Conservation (phyloP, 1,140 invertebrate genomes). For the Thereuonema tuberculata region DNA sequence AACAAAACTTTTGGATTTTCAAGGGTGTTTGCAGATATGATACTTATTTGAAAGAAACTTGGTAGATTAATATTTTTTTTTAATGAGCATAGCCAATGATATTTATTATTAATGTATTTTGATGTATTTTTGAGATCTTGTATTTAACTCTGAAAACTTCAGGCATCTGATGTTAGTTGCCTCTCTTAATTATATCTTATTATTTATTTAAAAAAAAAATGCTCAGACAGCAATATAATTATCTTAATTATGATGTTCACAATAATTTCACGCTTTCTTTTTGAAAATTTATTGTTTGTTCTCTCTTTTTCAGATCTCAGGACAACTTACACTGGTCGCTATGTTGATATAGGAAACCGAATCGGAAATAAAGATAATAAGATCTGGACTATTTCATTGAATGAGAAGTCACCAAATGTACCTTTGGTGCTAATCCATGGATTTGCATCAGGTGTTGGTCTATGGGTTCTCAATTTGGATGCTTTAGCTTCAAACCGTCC, state of each 20-base stretch:
- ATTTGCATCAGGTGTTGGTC: constrained; percentile 77
- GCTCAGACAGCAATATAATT: neutral
- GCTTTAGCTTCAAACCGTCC: constrained; percentile 56
- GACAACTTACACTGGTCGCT: constrained; percentile 59
- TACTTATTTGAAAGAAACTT: no score
- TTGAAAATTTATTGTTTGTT: constrained; percentile 8
- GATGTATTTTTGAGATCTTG: no score
- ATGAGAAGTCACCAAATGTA: constrained; percentile 44
- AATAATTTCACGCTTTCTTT: neutral
- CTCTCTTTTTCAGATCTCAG: constrained; percentile 39
- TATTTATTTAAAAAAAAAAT: constrained; percentile 12
- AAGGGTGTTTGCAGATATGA: no score
- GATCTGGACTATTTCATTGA: constrained; percentile 76
- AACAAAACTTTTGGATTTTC: no score
- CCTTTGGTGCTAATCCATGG: constrained; percentile 87
- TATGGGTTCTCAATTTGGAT: constrained; percentile 88
- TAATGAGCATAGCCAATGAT: no score
- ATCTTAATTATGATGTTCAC: neutral
- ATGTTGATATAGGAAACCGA: constrained; percentile 68
- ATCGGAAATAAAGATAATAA: constrained; percentile 57
- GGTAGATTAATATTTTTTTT: no score
- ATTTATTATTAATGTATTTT: no score
- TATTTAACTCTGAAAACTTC: no score
- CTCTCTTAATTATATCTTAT: neutral
- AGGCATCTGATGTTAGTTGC: no score